These are phyloP conservation scores for Acrocephalus scirpaceus DNA, from an alignment of 2,797 vertebrate genomes.

Conservation along the genomic window DNA sequence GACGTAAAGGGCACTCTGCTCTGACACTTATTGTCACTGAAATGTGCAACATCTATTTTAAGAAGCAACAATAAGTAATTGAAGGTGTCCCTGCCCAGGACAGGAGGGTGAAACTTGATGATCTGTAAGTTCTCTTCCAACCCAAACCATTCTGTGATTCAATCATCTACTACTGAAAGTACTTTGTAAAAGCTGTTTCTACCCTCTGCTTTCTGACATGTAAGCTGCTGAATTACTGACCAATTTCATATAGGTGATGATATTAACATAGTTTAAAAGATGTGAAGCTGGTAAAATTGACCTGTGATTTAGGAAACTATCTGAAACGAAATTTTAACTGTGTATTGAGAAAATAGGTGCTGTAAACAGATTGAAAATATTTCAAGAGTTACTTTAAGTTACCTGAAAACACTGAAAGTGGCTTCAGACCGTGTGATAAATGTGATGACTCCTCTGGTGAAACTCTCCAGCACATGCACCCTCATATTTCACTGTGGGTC, in stretches of 20 bases:
- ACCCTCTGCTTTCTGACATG: neutral
- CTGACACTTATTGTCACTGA: neutral
- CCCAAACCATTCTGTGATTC: neutral
- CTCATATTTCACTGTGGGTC: neutral
- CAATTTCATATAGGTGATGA: neutral
- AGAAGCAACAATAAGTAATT: neutral
- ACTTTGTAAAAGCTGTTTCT: neutral
- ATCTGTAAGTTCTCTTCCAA: neutral
- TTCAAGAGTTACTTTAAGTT: neutral
- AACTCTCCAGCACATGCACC: neutral
- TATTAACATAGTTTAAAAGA: neutral
- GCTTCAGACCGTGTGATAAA: neutral
- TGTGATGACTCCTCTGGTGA: neutral
- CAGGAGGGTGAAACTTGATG: neutral
- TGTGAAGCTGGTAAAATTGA: neutral
- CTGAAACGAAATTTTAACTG: neutral
- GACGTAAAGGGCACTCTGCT: accelerated
- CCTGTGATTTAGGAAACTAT: neutral
- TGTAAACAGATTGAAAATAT: neutral
- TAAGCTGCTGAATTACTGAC: neutral
- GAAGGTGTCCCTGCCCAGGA: neutral
- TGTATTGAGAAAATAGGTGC: neutral
- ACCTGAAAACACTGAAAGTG: neutral
- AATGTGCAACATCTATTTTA: neutral
- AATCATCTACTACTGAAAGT: neutral